Evolutionary conservation across 1,140 invertebrate genomes (phyloP).

Genomic region (Leptinotarsa defecta): DNA sequence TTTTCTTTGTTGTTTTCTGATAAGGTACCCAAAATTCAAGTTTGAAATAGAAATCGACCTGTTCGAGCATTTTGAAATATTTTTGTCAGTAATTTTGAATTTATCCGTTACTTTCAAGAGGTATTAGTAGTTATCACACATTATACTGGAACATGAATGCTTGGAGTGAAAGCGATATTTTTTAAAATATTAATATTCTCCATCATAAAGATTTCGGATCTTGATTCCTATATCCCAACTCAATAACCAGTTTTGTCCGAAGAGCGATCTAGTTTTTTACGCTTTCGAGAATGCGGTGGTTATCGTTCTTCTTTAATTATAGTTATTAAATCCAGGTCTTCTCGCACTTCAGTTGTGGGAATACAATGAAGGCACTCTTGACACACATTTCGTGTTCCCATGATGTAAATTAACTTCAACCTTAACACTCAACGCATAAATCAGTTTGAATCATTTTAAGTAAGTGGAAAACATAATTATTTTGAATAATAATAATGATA

Average conservation of each 20-base stretch:
- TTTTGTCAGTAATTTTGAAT: no score
- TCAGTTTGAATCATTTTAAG: neutral
- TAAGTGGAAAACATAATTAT: neutral
- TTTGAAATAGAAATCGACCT: no score
- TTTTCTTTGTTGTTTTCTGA: no score
- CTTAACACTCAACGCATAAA: neutral
- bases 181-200: no score
- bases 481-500: neutral
- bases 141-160: no score
- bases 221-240: neutral
- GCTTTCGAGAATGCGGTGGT: slow-evolving; percentile 4
- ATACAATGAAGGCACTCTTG: neutral
- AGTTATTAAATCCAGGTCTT: slow-evolving; percentile 6
- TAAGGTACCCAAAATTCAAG: no score
- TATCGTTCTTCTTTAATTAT: slow-evolving; percentile 2
- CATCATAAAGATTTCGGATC: no score
- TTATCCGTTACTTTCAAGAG: no score
- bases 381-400: neutral
- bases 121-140: no score
- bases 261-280: neutral
- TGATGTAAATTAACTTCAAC: neutral
- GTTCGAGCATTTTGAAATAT: no score
- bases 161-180: no score
- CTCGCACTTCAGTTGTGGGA: neutral
- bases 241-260: neutral